Conservation (phyloP, 2,797 vertebrate species). For the Alectoris magna region DNA sequence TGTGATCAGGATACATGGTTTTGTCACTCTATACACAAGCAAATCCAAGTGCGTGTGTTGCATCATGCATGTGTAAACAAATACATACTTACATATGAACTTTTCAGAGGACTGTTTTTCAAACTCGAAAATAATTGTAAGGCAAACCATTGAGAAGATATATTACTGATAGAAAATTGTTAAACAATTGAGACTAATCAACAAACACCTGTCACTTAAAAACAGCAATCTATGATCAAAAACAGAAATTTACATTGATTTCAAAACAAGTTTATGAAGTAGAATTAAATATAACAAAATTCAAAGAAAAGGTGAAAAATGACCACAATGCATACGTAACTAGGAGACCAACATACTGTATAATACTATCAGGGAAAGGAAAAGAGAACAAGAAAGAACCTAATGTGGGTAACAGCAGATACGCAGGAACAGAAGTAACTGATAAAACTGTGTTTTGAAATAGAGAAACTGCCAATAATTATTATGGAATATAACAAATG, state of each 20-base stretch:
- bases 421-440: background rate
- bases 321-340: background rate
- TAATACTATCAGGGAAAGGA: background rate
- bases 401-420: background rate
- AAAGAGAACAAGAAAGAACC: background rate
- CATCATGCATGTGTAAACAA: background rate
- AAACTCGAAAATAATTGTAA: background rate
- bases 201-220: background rate
- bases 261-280: background rate
- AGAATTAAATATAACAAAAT: background rate
- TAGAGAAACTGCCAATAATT: background rate
- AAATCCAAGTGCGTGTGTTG: background rate
- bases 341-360: background rate
- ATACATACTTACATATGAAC: background rate
- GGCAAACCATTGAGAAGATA: background rate
- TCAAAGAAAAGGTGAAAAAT: background rate
- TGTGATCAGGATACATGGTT: background rate
- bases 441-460: background rate
- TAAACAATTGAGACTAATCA: background rate
- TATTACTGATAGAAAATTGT: background rate
- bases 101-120: background rate
- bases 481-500: background rate
- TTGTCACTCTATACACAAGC: background rate
- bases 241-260: background rate
- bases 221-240: background rate